Conservation (phyloP, 1,140 invertebrate genomes). For the Trinorchestia longiramus region DNA sequence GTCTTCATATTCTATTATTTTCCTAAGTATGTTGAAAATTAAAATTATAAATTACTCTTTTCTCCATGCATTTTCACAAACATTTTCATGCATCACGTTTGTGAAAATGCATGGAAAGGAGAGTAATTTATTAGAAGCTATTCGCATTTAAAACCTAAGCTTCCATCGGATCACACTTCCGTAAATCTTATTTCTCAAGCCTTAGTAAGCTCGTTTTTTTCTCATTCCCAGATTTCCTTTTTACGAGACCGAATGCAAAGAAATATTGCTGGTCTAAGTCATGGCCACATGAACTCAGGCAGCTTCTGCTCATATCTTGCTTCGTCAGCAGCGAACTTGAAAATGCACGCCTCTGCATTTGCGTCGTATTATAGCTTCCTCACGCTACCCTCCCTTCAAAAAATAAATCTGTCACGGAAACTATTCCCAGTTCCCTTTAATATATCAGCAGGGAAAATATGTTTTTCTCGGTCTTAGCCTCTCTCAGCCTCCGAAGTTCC, state of each 20-base stretch:
- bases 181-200: background rate
- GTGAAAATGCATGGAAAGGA: too few species aligned
- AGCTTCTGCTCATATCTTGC: background rate
- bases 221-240: background rate
- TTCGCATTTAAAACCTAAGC: too few species aligned
- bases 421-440: background rate
- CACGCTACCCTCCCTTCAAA: background rate
- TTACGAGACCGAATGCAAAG: background rate
- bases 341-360: background rate
- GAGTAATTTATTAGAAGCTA: too few species aligned
- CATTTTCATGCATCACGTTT: too few species aligned
- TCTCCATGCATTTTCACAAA: too few species aligned
- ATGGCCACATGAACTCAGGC: background rate
- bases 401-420: slow-evolving; percentile 1
- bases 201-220: background rate
- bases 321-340: background rate
- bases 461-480: background rate
- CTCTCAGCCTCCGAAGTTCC: background rate
- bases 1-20: too few species aligned
- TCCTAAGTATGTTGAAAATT: too few species aligned
- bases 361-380: background rate
- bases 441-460: background rate
- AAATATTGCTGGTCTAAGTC: background rate
- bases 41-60: too few species aligned
- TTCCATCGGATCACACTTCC: background rate